phyloP scores from a whole-genome alignment of 2,888 invertebrate genomes.

The Ethmia dodecea region DNA sequence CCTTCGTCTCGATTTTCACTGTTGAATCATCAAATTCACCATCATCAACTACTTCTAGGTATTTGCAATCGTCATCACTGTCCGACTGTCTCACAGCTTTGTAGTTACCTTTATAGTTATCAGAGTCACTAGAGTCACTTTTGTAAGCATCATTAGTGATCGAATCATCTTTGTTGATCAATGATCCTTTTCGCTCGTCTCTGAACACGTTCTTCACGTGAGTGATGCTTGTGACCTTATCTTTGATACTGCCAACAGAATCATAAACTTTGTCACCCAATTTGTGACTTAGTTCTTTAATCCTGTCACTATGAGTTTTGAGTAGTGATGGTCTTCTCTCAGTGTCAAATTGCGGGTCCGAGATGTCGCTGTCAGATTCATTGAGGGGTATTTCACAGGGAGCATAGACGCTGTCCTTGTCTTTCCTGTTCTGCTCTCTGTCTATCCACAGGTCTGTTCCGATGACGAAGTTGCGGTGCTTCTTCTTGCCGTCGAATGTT shows the following conservation, averaged over 20 bases:
- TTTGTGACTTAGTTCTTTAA: slow-evolving; percentile 46
- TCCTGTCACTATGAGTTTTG: slow-evolving; percentile 40
- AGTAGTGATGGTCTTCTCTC: slow-evolving; percentile 29
- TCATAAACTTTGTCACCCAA: slow-evolving; percentile 54
- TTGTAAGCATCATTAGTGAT: slow-evolving; percentile 38
- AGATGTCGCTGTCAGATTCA: slow-evolving; percentile 43
- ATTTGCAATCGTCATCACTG: slow-evolving; percentile 56
- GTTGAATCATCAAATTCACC: slow-evolving; percentile 43
- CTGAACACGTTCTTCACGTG: slow-evolving; percentile 42
- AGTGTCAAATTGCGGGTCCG: slow-evolving; percentile 27
- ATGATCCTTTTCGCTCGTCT: slow-evolving; percentile 36
- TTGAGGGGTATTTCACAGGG: slow-evolving; percentile 60
- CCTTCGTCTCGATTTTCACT: slow-evolving; percentile 7
- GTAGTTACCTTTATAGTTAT: slow-evolving; percentile 31
- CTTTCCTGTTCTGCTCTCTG: slow-evolving; percentile 22
- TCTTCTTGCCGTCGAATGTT: slow-evolving; percentile 34
- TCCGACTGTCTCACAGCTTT: slow-evolving; percentile 43
- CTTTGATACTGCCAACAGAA: slow-evolving; percentile 49
- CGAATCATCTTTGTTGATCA: slow-evolving; percentile 29
- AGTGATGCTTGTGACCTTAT: slow-evolving; percentile 36
- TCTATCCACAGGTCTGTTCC: slow-evolving; percentile 37
- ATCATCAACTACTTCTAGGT: slow-evolving; percentile 65
- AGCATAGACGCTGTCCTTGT: slow-evolving; percentile 41
- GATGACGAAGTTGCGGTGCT: slow-evolving; percentile 33
- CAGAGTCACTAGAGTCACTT: slow-evolving; percentile 38